phyloP scores from a whole-genome alignment of 2,797 vertebrate genomes.

The Schizopygopsis malacanthus region DNA sequence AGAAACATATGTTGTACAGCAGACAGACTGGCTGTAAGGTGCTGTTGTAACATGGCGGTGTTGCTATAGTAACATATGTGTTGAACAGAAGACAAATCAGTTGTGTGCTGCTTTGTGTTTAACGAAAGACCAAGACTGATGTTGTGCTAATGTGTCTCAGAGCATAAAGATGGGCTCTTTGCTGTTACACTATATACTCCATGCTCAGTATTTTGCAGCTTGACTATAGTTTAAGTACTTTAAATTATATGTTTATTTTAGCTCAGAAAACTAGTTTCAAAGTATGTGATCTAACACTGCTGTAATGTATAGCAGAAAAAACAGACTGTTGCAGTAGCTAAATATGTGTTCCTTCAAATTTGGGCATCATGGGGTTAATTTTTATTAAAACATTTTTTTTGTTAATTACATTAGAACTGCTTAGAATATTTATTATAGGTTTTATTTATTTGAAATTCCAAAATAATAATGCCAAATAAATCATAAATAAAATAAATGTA shows the following conservation, averaged over 20 bases:
- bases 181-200: background rate
- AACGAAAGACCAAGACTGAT: background rate
- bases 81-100: constrained; percentile 17
- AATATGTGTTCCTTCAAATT: background rate
- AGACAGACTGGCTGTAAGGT: constrained; percentile 20
- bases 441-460: background rate
- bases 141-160: background rate
- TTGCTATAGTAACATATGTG: constrained; percentile 40
- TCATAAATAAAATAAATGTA: background rate
- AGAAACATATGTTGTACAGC: constrained; percentile 6
- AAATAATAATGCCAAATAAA: background rate
- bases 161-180: background rate
- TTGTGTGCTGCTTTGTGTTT: constrained; percentile 11
- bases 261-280: background rate
- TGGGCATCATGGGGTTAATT: background rate
- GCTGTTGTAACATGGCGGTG: constrained; percentile 10
- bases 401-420: background rate
- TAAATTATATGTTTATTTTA: background rate
- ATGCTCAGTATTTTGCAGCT: background rate
- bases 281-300: background rate
- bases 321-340: background rate
- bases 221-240: background rate
- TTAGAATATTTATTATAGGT: background rate
- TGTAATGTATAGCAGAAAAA: background rate
- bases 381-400: no score